Conservation (phyloP, 2,888 invertebrate species). For the Sinopyrophorus schimmeli region DNA sequence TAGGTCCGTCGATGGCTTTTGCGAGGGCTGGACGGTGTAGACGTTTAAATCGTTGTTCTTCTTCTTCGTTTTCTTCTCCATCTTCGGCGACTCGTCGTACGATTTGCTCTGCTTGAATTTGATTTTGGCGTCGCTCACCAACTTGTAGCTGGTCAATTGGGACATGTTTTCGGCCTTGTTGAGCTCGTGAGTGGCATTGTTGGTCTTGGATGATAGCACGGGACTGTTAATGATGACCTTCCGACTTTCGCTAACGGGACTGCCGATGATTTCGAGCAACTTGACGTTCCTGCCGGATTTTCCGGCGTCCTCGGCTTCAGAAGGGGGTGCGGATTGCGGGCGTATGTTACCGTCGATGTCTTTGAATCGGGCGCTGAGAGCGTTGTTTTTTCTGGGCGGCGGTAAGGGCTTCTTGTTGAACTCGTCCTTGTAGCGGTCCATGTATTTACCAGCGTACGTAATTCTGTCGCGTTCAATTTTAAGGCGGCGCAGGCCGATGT, state of each 20-base stretch:
- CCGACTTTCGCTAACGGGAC: slow-evolving; percentile 19
- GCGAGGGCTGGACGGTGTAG: slow-evolving; percentile 41
- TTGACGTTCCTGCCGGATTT: slow-evolving; percentile 18
- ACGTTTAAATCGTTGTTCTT: slow-evolving; percentile 43
- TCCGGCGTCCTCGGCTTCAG: neutral
- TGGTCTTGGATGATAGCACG: slow-evolving; percentile 38
- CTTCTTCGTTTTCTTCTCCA: slow-evolving; percentile 41
- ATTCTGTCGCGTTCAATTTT: slow-evolving; percentile 49
- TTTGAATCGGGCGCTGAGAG: slow-evolving; percentile 36
- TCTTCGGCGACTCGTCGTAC: slow-evolving; percentile 36
- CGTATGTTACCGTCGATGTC: slow-evolving; percentile 28
- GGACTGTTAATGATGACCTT: slow-evolving; percentile 29
- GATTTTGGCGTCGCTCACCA: slow-evolving; percentile 54
- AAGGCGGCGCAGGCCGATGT: slow-evolving; percentile 45
- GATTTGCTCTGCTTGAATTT: slow-evolving; percentile 32
- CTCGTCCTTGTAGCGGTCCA: slow-evolving; percentile 50
- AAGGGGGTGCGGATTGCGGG: neutral
- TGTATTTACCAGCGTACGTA: slow-evolving; percentile 50
- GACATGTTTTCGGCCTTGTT: slow-evolving; percentile 56
- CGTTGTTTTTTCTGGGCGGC: slow-evolving; percentile 30
- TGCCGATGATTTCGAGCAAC: slow-evolving; percentile 22
- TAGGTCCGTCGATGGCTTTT: slow-evolving; percentile 12
- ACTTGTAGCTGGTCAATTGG: slow-evolving; percentile 59
- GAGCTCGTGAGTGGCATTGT: slow-evolving; percentile 52
- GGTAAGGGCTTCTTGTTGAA: slow-evolving; percentile 42